A percentile compares a stretch with the other conserved stretches of the same genome.
Evolutionary conservation across 2,888 invertebrate genomes (phyloP).

Genomic region (Phyto melanocephala): DNA sequence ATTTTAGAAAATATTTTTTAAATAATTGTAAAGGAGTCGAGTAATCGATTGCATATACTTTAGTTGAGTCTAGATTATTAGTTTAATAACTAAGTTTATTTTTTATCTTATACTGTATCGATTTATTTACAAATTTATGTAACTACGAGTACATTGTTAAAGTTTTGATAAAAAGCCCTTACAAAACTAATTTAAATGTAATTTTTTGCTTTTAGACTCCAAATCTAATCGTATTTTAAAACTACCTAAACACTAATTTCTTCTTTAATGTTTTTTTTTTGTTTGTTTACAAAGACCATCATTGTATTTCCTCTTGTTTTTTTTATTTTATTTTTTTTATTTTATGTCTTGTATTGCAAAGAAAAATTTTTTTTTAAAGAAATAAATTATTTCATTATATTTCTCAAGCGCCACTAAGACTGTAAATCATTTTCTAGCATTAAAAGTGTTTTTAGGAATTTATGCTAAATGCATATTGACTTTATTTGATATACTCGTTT

Average conservation of each 20-base stretch:
- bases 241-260: background rate
- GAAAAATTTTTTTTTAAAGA: background rate
- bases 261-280: background rate
- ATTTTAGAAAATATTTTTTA: too few relatives aligned
- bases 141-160: too few relatives aligned
- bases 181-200: too few relatives aligned
- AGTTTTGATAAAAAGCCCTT: too few relatives aligned
- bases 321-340: background rate
- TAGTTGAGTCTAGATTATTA: too few relatives aligned
- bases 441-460: conserved; percentile 9
- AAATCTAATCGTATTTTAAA: too few relatives aligned
- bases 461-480: conserved; percentile 61
- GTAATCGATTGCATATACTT: too few relatives aligned
- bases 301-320: background rate
- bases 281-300: background rate
- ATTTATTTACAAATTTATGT: too few relatives aligned
- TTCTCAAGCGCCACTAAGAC: conserved; percentile 62
- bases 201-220: too few relatives aligned
- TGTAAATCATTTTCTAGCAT: conserved; percentile 59
- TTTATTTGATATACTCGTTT: conserved; percentile 38
- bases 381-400: conserved; percentile 23
- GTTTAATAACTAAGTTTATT: too few relatives aligned
- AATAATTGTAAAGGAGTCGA: too few relatives aligned
- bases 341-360: background rate
- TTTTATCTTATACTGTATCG: too few relatives aligned